phyloP scores from a whole-genome alignment of 1,140 invertebrate species.

The Potamilus streckersoni region DNA sequence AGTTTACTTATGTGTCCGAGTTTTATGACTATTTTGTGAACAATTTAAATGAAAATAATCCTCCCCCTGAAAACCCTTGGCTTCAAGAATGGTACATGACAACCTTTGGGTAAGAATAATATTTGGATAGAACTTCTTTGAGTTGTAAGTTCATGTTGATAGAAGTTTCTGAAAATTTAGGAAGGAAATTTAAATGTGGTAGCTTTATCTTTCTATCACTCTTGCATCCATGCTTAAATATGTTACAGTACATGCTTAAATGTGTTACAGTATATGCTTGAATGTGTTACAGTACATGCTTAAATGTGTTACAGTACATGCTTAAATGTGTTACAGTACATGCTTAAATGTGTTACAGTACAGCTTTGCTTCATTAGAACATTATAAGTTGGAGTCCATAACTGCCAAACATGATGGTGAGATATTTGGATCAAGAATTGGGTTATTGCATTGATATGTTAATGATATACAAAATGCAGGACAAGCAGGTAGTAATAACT shows the following conservation, averaged over 20 bases:
- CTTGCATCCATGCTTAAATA: neutral
- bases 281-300: neutral
- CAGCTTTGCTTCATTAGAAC: neutral
- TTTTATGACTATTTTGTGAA: conserved; percentile 60
- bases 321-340: neutral
- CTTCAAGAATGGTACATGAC: conserved; percentile 66
- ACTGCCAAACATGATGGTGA: too few relatives aligned
- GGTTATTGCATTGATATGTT: too few relatives aligned
- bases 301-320: neutral
- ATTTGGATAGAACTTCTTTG: neutral
- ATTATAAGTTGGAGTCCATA: neutral
- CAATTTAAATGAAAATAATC: conserved; percentile 41
- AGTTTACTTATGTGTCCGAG: conserved; percentile 35
- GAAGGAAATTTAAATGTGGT: neutral
- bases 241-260: neutral
- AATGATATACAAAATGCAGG: too few relatives aligned
- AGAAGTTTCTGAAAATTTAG: neutral
- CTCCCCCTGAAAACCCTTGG: conserved; percentile 63
- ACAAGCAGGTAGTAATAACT: too few relatives aligned
- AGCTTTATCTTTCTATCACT: neutral
- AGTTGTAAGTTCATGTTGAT: neutral
- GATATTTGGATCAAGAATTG: too few relatives aligned
- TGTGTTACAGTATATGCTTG: neutral
- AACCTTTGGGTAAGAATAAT: conserved; percentile 21
- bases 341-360: neutral